Evolutionary conservation across 2,888 invertebrate genomes (phyloP), one percentile per base, ranked within the genome.

Genomic region (Agrenia bidenticulata): DNA sequence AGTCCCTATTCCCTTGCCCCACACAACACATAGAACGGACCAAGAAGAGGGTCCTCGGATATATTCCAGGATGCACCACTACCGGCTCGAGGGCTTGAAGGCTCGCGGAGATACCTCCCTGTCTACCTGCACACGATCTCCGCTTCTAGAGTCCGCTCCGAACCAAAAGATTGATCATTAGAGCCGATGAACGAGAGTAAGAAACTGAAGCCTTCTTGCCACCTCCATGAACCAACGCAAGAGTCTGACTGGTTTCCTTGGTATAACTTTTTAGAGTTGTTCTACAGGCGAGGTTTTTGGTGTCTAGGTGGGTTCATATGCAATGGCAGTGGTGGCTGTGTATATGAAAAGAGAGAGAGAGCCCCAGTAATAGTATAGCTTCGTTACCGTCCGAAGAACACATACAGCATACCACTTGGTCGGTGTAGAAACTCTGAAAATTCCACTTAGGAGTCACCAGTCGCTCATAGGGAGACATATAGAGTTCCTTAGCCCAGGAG

Each of bases 361-460:
- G 15, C 9, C 45, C 45, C 19, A 45, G n/a, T 15, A 45, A 45
- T 5, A 45, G 9, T 45, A 15, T 45, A 45, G 19, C 32, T 32
- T 32, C 11, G 32, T 32, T 32, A 32, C 32, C 32, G 32, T 32
- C 32, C 11, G 32, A 32, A 32, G 32, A 32, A 11, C 11, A 4
- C 32, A 32, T 32, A 7, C 32, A 32, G 32, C 32, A 11, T 32
- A 32, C 32, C 15, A 15, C n/a, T 17, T 45, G 45, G 45, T 45
- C 19, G 45, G 45, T 45, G 45, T 15, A 45, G 9, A 45, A 45
- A 45, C 5, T 5, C n/a, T 15, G 5, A 5, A 19, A 45, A 45
- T 45, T 45, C 45, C 45, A 45, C 45, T 45, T 45, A 45, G 45
- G 45, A 45, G 45, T 45, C n/a, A 45, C 45, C 15, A 45, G 45